Conservation (phyloP, 2,113 vertebrate species). For the Ochotona princeps region DNA sequence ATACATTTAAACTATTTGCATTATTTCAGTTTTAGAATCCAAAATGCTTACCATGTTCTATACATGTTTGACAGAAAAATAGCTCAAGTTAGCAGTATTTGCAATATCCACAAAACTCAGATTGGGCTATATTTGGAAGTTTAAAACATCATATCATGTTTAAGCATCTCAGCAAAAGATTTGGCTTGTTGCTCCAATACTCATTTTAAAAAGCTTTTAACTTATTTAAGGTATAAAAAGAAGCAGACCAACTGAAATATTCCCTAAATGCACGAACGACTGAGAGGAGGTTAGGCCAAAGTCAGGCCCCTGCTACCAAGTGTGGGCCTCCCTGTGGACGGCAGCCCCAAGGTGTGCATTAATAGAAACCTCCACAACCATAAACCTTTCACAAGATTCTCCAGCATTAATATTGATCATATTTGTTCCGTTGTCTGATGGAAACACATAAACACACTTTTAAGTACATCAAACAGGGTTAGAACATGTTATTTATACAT, state of each 20-base stretch:
- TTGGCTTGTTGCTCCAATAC: not conserved
- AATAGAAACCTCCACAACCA: not conserved
- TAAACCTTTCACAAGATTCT: not conserved
- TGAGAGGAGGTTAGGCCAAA: too few species aligned
- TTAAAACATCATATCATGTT: not conserved
- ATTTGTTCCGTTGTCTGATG: not conserved
- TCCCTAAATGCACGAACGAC: too few species aligned
- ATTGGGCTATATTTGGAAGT: not conserved
- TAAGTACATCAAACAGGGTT: conserved; percentile 5
- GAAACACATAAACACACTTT: not conserved
- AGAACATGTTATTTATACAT: not conserved
- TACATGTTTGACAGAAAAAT: not conserved
- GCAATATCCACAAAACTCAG: not conserved
- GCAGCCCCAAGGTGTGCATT: too few species aligned
- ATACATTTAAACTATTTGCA: not conserved
- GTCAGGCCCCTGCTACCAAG: too few species aligned
- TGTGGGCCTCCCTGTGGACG: too few species aligned
- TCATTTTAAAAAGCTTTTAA: too few species aligned
- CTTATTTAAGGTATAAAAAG: too few species aligned
- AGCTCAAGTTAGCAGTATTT: not conserved
- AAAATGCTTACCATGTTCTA: not conserved
- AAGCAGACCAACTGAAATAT: too few species aligned
- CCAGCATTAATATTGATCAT: not conserved
- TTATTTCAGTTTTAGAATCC: not conserved
- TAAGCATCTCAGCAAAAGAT: accelerated